A percentile compares a stretch with the other conserved stretches of the same genome.
Evolutionary conservation across 1,140 invertebrate genomes (phyloP).

Genomic region (Tetranychus cinnabarinus): DNA sequence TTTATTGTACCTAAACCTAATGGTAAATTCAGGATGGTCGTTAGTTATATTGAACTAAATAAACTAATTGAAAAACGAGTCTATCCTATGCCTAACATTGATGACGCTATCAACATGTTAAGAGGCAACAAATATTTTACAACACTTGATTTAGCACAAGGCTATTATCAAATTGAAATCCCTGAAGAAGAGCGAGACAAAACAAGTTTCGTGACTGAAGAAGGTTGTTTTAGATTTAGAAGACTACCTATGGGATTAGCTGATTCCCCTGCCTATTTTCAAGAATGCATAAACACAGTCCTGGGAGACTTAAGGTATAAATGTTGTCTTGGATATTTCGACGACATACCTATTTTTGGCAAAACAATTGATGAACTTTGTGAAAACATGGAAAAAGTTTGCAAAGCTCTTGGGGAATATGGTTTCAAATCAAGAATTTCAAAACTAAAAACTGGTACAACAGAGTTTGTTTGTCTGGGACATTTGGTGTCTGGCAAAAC

Average conservation of each 20-base stretch:
- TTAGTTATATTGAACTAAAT: conserved; percentile 26
- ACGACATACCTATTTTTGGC: conserved; percentile 19
- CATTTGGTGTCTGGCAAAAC: conserved; percentile 5
- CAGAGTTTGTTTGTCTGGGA: conserved; percentile 19
- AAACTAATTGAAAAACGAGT: conserved; percentile 19
- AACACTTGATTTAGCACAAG: conserved; percentile 6
- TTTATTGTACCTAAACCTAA: conserved; percentile 22
- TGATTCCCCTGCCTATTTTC: neutral
- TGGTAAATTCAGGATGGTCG: conserved; percentile 22
- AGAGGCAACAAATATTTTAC: neutral
- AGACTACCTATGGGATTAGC: neutral
- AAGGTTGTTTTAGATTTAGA: neutral
- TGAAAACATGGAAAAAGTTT: conserved; percentile 4
- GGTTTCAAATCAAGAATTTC: conserved; percentile 14
- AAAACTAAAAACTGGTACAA: conserved; percentile 20
- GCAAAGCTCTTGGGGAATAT: conserved; percentile 1
- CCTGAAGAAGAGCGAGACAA: neutral
- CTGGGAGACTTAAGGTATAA: neutral
- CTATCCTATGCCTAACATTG: conserved; percentile 27
- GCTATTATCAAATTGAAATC: conserved; percentile 8
- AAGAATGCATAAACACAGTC: neutral
- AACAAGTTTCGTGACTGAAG: conserved; percentile 1
- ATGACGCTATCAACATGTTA: neutral
- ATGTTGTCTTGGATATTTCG: conserved; percentile 4
- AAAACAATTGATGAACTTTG: neutral